Evolutionary conservation across 2,888 invertebrate species (phyloP), one percentile per base, ranked within the genome.

Genomic region (Psylliodes chrysocephalus): DNA sequence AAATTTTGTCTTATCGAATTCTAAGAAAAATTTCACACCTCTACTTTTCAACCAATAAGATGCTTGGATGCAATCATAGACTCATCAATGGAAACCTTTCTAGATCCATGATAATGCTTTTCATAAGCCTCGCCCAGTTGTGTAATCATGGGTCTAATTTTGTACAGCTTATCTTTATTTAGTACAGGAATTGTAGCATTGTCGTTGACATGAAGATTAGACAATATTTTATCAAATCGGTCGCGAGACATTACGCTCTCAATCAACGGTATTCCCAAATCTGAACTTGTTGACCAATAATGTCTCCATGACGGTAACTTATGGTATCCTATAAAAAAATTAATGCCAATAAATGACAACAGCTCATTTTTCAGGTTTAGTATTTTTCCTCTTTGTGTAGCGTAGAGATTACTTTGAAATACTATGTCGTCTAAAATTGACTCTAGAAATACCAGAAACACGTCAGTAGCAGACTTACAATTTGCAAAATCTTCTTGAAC

Each of bases 341-440:
- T 63, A 25, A 66, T 54, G 7, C 68, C 65, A 30, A 60, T 49
- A 35, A 61, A 66, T 22, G 54, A 46, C n/a, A 66, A 53, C 19
- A 71, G 49, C 35, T 66, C 28, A 63, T 52, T 55, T 35, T 22
- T 67, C 30, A 67, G 19, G 54, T 57, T 60, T 8, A 71, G 28
- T 33, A 10, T 52, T 62, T 68, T 64, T 25, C 61, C 18, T 49
- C 42, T 12, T 60, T 71, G 69, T 8, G 56, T 60, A 10, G 60
- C 69, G 62, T 71, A 64, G 12, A 71, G 56, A 30, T 69, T 70
- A 38, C 63, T 67, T 57, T 67, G 70, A 52, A 56, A 66, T n/a
- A 63, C 54, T 40, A 66, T 63, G 49, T 69, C 40, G 35, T 65
- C 60, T 59, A n/a, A n/a, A n/a, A n/a, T n/a, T n/a, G n/a, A n/a